phyloP scores from a whole-genome alignment of 2,888 invertebrate genomes.

The Andrena fulva region DNA sequence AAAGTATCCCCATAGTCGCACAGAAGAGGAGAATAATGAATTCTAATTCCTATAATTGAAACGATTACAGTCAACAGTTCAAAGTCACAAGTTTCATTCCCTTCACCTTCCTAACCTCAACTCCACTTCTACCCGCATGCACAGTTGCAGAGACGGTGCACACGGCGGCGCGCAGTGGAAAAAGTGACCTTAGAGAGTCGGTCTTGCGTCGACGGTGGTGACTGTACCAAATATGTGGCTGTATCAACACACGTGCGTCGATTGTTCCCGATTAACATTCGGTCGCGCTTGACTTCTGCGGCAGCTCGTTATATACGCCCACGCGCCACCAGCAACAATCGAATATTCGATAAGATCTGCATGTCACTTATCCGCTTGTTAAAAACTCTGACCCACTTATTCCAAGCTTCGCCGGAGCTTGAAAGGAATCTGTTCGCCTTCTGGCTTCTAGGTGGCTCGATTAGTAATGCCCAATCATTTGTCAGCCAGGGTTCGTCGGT shows the following conservation, averaged over 20 bases:
- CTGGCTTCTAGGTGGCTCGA: too few relatives aligned
- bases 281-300: slow-evolving; percentile 17
- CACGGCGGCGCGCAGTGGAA: not conserved
- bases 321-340: slow-evolving; percentile 16
- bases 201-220: slow-evolving; percentile 4
- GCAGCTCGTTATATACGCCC: slow-evolving; percentile 25
- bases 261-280: slow-evolving; percentile 52
- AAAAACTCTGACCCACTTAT: not conserved
- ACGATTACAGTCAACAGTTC: too few relatives aligned
- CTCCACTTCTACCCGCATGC: too few relatives aligned
- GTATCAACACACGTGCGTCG: slow-evolving; percentile 41
- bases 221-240: too few relatives aligned
- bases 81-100: too few relatives aligned
- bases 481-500: too few relatives aligned
- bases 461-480: too few relatives aligned
- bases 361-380: slow-evolving; percentile 2
- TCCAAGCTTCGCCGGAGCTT: slow-evolving; percentile 2
- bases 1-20: too few relatives aligned
- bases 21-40: too few relatives aligned
- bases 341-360: slow-evolving; percentile 24
- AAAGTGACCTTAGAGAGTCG: slow-evolving; percentile 2
- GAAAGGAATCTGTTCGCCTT: not conserved
- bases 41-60: too few relatives aligned
- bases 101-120: too few relatives aligned
- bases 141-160: too few relatives aligned